Conservation (phyloP, 2,888 invertebrate species). For the Sinhomidia bicolor region DNA sequence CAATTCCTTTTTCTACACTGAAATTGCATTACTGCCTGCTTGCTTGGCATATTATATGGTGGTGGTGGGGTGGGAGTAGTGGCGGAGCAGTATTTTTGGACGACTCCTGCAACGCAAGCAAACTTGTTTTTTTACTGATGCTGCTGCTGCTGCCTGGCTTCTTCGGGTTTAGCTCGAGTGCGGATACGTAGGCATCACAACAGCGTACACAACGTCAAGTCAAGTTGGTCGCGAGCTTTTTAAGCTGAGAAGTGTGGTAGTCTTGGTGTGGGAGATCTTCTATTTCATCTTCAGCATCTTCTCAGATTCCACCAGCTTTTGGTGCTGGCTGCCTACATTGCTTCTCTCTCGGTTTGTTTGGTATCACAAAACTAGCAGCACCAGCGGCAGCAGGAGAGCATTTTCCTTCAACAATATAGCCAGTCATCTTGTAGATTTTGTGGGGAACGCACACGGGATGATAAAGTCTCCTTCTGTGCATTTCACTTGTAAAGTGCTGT, state of each 20-base stretch:
- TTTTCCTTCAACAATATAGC: not conserved
- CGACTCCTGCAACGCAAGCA: not conserved
- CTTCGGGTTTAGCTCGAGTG: too few species aligned
- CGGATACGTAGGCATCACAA: too few species aligned
- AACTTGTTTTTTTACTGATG: not conserved
- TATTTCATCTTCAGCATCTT: not conserved
- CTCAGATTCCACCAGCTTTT: conserved; percentile 1
- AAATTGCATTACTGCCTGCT: conserved; percentile 8
- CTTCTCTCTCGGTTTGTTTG: not conserved
- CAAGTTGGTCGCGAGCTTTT: not conserved
- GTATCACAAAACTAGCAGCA: too few species aligned
- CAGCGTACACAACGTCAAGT: not conserved
- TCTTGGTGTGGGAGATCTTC: not conserved
- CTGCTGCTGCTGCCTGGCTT: not conserved
- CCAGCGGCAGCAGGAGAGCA: not conserved
- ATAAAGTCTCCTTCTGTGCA: not conserved
- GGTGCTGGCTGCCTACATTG: too few species aligned
- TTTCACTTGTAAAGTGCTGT: too few species aligned
- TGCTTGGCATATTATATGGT: too few species aligned
- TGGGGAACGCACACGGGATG: not conserved
- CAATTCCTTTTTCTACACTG: not conserved
- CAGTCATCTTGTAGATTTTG: not conserved
- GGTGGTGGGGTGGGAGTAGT: not conserved
- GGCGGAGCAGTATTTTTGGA: conserved; percentile 3
- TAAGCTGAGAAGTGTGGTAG: not conserved